Percentiles rank a stretch among this genome's conserved stretches.
Conservation (phyloP, 37 sponge, comb jelly and placozoan genomes). For the Theonella swinhoei region DNA sequence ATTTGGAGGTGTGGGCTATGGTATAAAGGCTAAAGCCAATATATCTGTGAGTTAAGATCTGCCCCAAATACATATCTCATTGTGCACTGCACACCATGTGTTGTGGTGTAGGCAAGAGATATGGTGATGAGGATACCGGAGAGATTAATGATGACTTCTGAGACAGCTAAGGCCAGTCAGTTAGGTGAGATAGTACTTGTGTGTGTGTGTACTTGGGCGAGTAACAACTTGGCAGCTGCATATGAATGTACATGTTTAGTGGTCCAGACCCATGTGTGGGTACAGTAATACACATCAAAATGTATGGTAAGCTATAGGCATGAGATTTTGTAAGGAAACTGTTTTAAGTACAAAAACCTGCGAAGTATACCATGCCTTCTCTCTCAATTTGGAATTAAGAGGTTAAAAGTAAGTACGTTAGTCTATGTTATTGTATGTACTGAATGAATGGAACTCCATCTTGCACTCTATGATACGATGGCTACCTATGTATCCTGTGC, state of each 20-base stretch:
- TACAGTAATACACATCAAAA: too few relatives aligned
- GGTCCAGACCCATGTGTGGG: not conserved
- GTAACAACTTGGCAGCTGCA: not conserved
- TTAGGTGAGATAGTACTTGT: slow-evolving; percentile 34
- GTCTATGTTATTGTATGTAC: too few relatives aligned
- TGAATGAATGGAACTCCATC: too few relatives aligned
- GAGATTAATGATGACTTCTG: slow-evolving; percentile 60
- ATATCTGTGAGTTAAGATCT: not conserved
- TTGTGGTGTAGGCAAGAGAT: slow-evolving; percentile 41
- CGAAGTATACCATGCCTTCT: too few relatives aligned
- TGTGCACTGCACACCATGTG: not conserved
- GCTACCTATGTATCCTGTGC: too few relatives aligned
- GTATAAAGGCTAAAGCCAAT: slow-evolving; percentile 37
- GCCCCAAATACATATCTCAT: too few relatives aligned
- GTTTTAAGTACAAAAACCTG: too few relatives aligned
- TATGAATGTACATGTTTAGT: not conserved
- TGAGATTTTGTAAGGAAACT: too few relatives aligned
- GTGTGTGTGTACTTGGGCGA: not conserved
- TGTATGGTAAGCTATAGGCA: too few relatives aligned
- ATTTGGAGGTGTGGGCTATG: slow-evolving; percentile 51
- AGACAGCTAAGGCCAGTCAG: slow-evolving; percentile 28
- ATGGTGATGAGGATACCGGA: slow-evolving; percentile 56
- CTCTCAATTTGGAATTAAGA: too few relatives aligned
- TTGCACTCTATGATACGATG: too few relatives aligned
- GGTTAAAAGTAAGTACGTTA: too few relatives aligned